Conservation (phyloP, 2,888 invertebrate genomes). For the Gandaritis pyraliata region DNA sequence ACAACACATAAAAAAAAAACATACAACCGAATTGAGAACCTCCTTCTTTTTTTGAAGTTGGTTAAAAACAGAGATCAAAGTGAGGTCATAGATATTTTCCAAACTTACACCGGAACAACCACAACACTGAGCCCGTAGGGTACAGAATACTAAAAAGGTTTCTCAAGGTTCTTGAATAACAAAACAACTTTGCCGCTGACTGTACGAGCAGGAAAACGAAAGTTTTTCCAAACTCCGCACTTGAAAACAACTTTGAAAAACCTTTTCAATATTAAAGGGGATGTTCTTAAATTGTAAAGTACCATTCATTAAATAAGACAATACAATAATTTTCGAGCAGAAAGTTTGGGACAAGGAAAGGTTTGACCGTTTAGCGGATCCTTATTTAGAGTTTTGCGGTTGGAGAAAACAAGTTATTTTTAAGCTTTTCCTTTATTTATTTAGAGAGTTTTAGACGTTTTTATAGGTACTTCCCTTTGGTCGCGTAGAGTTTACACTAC, state of each 20-base stretch:
- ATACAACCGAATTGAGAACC: too few species aligned
- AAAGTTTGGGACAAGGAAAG: slow-evolving; percentile 37
- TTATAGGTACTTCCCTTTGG: too few species aligned
- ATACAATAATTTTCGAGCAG: slow-evolving; percentile 45
- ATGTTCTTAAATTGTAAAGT: slow-evolving; percentile 52
- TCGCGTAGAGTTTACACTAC: too few species aligned
- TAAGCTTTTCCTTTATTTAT: neutral
- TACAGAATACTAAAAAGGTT: neutral
- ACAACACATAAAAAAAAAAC: too few species aligned
- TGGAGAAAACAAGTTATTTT: slow-evolving; percentile 23
- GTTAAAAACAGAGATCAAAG: too few species aligned
- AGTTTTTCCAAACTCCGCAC: slow-evolving; percentile 39
- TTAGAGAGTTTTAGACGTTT: too few species aligned
- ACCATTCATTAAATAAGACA: slow-evolving; percentile 56
- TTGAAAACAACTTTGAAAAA: slow-evolving; percentile 55
- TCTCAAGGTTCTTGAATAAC: neutral
- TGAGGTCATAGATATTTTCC: too few species aligned
- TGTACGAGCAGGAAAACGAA: slow-evolving; percentile 37
- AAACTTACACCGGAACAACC: too few species aligned
- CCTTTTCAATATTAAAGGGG: slow-evolving; percentile 62
- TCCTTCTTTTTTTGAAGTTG: too few species aligned
- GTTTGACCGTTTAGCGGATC: slow-evolving; percentile 25
- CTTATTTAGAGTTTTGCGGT: slow-evolving; percentile 27
- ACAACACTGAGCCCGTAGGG: too few species aligned
- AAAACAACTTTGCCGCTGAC: neutral